A percentile compares a stretch with the other conserved stretches of the same genome.
phyloP scores from a whole-genome alignment of 2,888 invertebrate genomes.

The Lepetodrilus schrolli region DNA sequence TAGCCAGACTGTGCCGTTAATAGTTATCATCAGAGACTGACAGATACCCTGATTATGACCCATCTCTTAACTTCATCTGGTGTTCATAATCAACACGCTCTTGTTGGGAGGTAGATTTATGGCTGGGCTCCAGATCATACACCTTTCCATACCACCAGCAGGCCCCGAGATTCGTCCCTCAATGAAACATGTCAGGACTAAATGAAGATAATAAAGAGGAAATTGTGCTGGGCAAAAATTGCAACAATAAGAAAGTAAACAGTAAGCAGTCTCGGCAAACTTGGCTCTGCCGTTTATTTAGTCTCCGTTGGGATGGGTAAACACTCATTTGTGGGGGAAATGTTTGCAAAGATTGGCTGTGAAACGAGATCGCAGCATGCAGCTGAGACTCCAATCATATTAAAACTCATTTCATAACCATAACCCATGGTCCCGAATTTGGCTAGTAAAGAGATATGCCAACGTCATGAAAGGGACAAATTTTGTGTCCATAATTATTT shows the following conservation, averaged over 20 bases:
- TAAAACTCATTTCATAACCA: slow-evolving; percentile 33
- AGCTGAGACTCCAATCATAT: slow-evolving; percentile 17
- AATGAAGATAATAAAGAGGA: slow-evolving; percentile 29
- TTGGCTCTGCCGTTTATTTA: slow-evolving; percentile 20
- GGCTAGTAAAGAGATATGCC: slow-evolving; percentile 31
- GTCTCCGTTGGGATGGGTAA: slow-evolving; percentile 21
- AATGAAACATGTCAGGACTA: slow-evolving; percentile 27
- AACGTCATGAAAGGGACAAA: slow-evolving; percentile 28
- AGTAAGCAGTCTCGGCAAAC: slow-evolving; percentile 28
- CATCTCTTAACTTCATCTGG: not conserved
- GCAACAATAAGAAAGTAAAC: slow-evolving; percentile 35
- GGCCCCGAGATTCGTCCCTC: slow-evolving; percentile 12
- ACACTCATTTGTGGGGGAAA: slow-evolving; percentile 29
- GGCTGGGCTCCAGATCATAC: not conserved
- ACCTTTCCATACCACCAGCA: not conserved
- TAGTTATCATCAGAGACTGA: not conserved
- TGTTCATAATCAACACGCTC: slow-evolving; percentile 15
- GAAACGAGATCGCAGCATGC: slow-evolving; percentile 23
- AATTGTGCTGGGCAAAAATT: slow-evolving; percentile 32
- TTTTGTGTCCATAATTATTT: slow-evolving; percentile 34
- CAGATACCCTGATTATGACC: slow-evolving; percentile 21
- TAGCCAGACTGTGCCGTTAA: slow-evolving; percentile 11
- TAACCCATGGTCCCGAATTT: slow-evolving; percentile 25
- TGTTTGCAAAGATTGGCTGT: slow-evolving; percentile 32
- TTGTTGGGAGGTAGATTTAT: slow-evolving; percentile 23